Base-by-base conservation (phyloP, 1,140 invertebrate species). In the Bradysia coprophila region DNA sequence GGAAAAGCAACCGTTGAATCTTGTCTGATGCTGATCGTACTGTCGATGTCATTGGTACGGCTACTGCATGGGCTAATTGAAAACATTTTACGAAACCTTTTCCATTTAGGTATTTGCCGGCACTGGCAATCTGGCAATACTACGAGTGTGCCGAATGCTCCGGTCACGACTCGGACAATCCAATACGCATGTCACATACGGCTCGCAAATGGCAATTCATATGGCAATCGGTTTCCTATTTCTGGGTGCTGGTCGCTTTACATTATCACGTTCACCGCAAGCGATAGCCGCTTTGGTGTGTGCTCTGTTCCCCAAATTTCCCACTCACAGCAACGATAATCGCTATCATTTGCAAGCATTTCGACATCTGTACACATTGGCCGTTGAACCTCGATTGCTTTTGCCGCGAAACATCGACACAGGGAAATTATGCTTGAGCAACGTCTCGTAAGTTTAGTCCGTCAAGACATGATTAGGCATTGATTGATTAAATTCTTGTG, bases 221-320 rank as follows among this genome's bases (percentile, higher is more conserved):
- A 89, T 92, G 80, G 79, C 91, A 11, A 64, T 94, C 16, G 92
- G 92, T 1, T 71, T 97, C 42, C 64, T 96, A 2, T 97, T 95
- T 61, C 65, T 97, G 4, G 91, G 91, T n/a, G 91, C 89, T 31
- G 90, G 92, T 1, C 67, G 86, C 22, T 89, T 81, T 46, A 90
- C 88, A 6, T 67, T 97, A 13, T 80, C 78, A 4, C 90, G 87
- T 39, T 76, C 78, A 11, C 80, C 86, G 3, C 72, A 76, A 48
- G 77, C 88, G 10, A 72, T 96, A 8, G 91, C 89, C 4, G 85
- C 89, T 1, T 61, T 98, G 28, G 65, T 97, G 28, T 86, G 85
- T 56, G 83, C 93, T 2, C 82, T 96, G 58, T 97, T 92, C 65
- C 94, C 94, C 3, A 94, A 94, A 61, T 97, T 92, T 62, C 94